Evolutionary conservation across 2,888 invertebrate species (phyloP), one percentile per base, ranked within the genome.

Genomic region (Palloptera scutellata): DNA sequence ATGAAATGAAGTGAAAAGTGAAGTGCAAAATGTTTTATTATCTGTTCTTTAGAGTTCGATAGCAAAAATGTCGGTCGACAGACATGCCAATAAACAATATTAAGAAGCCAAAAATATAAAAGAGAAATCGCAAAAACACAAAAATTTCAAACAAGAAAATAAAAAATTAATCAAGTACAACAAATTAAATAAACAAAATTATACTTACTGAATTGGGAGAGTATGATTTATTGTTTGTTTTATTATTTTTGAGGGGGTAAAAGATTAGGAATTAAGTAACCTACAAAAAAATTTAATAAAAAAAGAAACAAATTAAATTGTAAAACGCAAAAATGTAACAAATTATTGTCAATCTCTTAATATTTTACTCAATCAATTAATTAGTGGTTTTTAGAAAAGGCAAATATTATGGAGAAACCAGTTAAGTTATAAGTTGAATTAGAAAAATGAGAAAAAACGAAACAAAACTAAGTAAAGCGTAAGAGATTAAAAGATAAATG

Each of bases 221-320:
- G 64, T 73, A 73, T 73, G 72, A 68, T 73, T 71, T 71, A 68
- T 73, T 71, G 62, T 67, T 61, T 66, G 62, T 72, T 61, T 72
- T 69, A 52, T 72, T 58, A 61, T 75, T 64, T 68, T 65, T 55
- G 54, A 61, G 61, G 61, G 61, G 57, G 61, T 66, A 75, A 75
- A 75, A 81, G 79, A 81, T 83, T 83, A 84, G 82, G 83, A 82
- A 84, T 84, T 83, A 84, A 79, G 83, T 83, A 83, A 84, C 84
- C 84, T 84, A 84, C 84, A 82, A 84, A 84, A 80, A 84, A 84
- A 79, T 77, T 79, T 81, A 83, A 78, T 78, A 78, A 76, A 81
- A 79, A 77, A 79, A 76, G 66, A 67, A 72, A 75, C 71, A 81
- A 66, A 78, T 75, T 73, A 76, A 72, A 78, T 64, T 45, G 45